phyloP scores from a whole-genome alignment of 2,113 vertebrate species.

The Ageneiosus marmoratus region DNA sequence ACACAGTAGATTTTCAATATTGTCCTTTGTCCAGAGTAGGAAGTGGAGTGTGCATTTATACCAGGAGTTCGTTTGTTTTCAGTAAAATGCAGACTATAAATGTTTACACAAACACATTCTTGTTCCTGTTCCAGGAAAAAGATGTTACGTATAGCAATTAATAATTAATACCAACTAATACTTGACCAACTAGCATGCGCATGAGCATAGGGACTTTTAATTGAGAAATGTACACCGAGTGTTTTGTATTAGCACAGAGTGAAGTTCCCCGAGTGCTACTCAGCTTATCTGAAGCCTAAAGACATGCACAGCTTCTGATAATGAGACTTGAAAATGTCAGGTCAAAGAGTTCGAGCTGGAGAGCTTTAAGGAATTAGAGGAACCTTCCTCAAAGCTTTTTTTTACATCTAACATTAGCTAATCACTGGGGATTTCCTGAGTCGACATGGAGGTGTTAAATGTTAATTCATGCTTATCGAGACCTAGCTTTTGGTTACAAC shows the following conservation, averaged over 20 bases:
- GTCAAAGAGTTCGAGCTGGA: not conserved
- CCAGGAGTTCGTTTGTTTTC: not conserved
- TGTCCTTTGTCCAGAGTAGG: not conserved
- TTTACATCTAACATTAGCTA: constrained; percentile 4
- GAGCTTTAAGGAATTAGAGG: constrained; percentile 16
- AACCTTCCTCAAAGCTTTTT: not conserved
- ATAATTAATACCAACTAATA: not conserved
- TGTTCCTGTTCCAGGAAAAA: constrained; percentile 4
- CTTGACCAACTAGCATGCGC: not conserved
- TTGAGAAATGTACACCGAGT: not conserved
- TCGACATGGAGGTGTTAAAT: not conserved
- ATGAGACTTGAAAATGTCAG: constrained; percentile 8
- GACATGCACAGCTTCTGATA: not conserved
- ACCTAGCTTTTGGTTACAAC: not conserved
- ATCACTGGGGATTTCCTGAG: constrained; percentile 2
- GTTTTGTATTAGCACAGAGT: not conserved
- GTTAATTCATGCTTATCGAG: not conserved
- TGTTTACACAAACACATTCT: not conserved
- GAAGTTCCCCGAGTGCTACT: too few relatives aligned
- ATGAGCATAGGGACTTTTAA: not conserved
- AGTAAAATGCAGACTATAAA: not conserved
- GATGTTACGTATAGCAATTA: not conserved
- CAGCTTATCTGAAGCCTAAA: not conserved
- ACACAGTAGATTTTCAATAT: not conserved
- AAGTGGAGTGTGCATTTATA: not conserved